Percentiles rank a stretch among this genome's conserved stretches.
Conservation (phyloP, 2,888 invertebrate species). For the Melieria omissa region DNA sequence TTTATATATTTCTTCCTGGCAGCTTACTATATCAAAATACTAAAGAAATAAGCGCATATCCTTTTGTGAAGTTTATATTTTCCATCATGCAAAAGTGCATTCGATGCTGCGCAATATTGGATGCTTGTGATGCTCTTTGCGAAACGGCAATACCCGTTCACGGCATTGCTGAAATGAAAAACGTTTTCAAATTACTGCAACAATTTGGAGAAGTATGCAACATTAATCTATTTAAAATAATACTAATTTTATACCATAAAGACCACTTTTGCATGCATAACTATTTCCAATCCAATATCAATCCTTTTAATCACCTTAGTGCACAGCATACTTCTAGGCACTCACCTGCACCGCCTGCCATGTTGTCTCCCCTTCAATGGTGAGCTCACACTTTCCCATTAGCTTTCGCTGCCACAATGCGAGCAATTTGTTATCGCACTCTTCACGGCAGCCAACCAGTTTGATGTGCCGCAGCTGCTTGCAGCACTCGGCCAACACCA, state of each 20-base stretch:
- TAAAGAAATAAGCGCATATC: no score
- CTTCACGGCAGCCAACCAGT: constrained; percentile 29
- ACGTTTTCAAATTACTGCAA: neutral
- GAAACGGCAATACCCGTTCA: constrained; percentile 15
- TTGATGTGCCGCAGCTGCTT: constrained; percentile 11
- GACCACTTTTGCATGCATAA: no score
- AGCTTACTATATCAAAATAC: no score
- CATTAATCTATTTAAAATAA: neutral
- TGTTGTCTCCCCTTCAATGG: constrained; percentile 33
- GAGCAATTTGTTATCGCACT: constrained; percentile 20
- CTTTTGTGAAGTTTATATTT: no score
- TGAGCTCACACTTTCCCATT: constrained; percentile 15
- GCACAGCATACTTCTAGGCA: neutral
- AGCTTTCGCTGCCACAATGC: constrained; percentile 1
- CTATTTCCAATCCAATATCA: no score
- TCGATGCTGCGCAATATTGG: constrained; percentile 29
- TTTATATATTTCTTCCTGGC: no score
- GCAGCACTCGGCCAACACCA: neutral
- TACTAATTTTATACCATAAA: neutral
- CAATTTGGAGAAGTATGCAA: neutral
- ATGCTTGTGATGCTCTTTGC: constrained; percentile 13
- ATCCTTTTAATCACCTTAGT: neutral
- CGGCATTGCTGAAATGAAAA: constrained; percentile 22
- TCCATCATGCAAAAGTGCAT: constrained; percentile 22
- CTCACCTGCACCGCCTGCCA: constrained; percentile 22